Base-by-base conservation (phyloP, 1,140 invertebrate genomes). In the Contarinia nasturtii region DNA sequence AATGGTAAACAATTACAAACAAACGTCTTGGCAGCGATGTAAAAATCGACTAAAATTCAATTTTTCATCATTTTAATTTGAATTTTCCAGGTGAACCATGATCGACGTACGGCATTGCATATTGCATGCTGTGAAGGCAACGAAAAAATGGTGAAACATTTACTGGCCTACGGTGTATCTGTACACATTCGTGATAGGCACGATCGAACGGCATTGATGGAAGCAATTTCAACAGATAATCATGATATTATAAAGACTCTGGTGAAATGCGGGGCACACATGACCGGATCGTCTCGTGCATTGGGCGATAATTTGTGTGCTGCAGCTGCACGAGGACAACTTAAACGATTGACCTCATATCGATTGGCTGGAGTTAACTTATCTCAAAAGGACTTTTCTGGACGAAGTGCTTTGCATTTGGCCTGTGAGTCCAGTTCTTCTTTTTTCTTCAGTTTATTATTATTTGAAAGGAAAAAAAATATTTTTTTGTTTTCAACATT, bases 21-120 rank as follows among this genome's bases (percentile, higher is more conserved):
- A n/a, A n/a, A n/a, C n/a, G n/a, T n/a, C n/a, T n/a, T n/a, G n/a
- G n/a, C n/a, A n/a, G n/a, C n/a, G n/a, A n/a, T n/a, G n/a, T n/a
- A n/a, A n/a, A n/a, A n/a, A n/a, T n/a, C n/a, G n/a, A n/a, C n/a
- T n/a, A n/a, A n/a, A n/a, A n/a, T n/a, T n/a, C n/a, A n/a, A n/a
- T n/a, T n/a, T n/a, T n/a, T n/a, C n/a, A n/a, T n/a, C n/a, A n/a
- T n/a, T n/a, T n/a, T n/a, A n/a, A n/a, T n/a, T n/a, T n/a, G n/a
- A n/a, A n/a, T n/a, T n/a, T n/a, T n/a, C n/a, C n/a, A n/a, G n/a
- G n/a, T n/a, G n/a, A n/a, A 90, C 59, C 76, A 80, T 45, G 86
- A 90, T 63, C 71, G 75, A 10, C 70, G 84, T 47, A 90, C 86
- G 0, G 77, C 85, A 0, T 65, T 93, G 1, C 88, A 93, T 54